phyloP scores from a whole-genome alignment of 2,797 vertebrate species.

The Calcarius lapponicus region DNA sequence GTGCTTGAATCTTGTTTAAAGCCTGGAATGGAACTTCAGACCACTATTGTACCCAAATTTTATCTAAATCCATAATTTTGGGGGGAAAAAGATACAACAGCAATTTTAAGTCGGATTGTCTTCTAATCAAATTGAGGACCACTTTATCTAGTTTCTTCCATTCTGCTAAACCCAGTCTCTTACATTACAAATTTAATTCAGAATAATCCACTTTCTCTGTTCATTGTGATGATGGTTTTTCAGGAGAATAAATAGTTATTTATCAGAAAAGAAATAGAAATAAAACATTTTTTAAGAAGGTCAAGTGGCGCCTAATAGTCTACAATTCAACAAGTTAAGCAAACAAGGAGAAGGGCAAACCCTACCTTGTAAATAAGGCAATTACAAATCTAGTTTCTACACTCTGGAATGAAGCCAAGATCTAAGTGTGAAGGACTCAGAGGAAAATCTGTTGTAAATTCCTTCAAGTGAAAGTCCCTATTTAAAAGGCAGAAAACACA shows the following conservation, averaged over 20 bases:
- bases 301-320: neutral
- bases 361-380: conserved; percentile 40
- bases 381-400: conserved; percentile 34
- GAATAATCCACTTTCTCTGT: neutral
- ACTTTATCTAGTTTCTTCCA: neutral
- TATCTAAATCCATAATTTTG: neutral
- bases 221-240: neutral
- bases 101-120: neutral
- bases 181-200: neutral
- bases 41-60: neutral
- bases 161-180: neutral
- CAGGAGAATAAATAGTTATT: neutral
- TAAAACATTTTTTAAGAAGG: neutral
- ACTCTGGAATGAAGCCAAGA: conserved; percentile 13
- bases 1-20: neutral
- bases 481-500: neutral
- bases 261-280: neutral
- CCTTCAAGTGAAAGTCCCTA: conserved; percentile 10
- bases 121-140: neutral
- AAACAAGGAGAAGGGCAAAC: neutral
- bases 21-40: neutral
- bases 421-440: neutral
- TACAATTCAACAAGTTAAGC: conserved; percentile 6
- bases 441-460: conserved; percentile 43
- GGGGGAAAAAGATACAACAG: neutral